Conservation (phyloP, 2,888 invertebrate genomes). For the Protula sp. region DNA sequence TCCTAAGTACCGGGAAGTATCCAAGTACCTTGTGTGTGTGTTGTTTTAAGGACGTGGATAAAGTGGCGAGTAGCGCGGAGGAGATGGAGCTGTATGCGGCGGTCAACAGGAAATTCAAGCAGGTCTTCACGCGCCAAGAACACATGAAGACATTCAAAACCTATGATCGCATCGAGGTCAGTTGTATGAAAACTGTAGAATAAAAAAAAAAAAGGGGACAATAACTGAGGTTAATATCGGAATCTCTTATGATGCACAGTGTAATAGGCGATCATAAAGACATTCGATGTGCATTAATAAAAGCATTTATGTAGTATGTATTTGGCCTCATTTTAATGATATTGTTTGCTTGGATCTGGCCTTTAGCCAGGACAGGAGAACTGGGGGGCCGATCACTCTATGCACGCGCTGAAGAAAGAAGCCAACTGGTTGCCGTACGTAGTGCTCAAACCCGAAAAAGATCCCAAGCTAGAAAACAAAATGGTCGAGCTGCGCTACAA, state of each 20-base stretch:
- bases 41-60: conserved; percentile 6
- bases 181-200: no score
- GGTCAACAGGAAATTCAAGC: conserved; percentile 45
- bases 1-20: no score
- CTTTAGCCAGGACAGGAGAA: conserved; percentile 32
- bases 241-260: no score
- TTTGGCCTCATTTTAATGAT: no score
- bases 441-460: conserved; percentile 35
- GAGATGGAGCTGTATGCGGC: conserved; percentile 53
- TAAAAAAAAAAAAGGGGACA: no score
- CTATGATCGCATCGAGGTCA: conserved; percentile 48
- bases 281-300: no score
- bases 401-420: conserved; percentile 43
- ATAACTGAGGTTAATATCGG: no score
- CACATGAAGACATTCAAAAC: conserved; percentile 46
- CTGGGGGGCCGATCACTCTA: conserved; percentile 44
- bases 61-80: conserved; percentile 36
- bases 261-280: no score
- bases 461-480: conserved; percentile 40
- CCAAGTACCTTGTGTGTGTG: no score
- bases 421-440: conserved; percentile 49
- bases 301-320: no score
- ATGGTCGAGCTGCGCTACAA: conserved; percentile 41
- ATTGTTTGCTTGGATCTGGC: no score
- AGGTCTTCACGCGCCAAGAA: conserved; percentile 47